phyloP scores from a whole-genome alignment of 1,140 invertebrate genomes.

The Hyles euphorbiae region DNA sequence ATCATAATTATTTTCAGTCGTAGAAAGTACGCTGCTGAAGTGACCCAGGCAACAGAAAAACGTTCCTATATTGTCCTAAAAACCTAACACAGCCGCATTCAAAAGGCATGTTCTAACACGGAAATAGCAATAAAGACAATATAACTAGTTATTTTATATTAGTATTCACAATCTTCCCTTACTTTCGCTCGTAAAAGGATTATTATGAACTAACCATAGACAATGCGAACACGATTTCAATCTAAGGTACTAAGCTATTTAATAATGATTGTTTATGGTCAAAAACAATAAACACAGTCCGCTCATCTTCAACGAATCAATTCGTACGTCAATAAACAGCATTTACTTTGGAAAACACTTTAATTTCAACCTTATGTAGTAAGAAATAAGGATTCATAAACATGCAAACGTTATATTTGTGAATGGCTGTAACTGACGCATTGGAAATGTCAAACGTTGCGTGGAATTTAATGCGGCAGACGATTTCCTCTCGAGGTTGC shows the following conservation, averaged over 20 bases:
- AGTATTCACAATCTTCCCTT: too few relatives aligned
- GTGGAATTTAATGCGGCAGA: constrained; percentile 19
- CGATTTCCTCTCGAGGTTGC: constrained; percentile 16
- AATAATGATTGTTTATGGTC: background rate
- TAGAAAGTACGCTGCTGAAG: too few relatives aligned
- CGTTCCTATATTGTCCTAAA: too few relatives aligned
- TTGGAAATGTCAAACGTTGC: constrained; percentile 22
- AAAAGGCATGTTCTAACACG: too few relatives aligned
- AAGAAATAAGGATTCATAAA: constrained; percentile 1
- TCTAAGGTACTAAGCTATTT: background rate
- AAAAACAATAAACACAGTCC: constrained; percentile 12
- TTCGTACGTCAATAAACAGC: constrained; percentile 18
- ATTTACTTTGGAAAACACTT: background rate
- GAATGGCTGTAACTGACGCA: constrained; percentile 11
- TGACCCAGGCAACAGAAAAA: too few relatives aligned
- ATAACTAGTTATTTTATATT: background rate
- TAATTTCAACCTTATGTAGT: constrained; percentile 6
- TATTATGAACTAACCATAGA: too few relatives aligned
- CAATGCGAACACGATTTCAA: too few relatives aligned
- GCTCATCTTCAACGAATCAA: constrained; percentile 22
- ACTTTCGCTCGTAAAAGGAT: too few relatives aligned
- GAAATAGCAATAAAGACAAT: background rate
- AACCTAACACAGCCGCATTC: too few relatives aligned
- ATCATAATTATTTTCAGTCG: too few relatives aligned
- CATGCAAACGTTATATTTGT: constrained; percentile 1